Evolutionary conservation across 2,888 invertebrate genomes (phyloP).

Genomic region (Abscondita cerata): DNA sequence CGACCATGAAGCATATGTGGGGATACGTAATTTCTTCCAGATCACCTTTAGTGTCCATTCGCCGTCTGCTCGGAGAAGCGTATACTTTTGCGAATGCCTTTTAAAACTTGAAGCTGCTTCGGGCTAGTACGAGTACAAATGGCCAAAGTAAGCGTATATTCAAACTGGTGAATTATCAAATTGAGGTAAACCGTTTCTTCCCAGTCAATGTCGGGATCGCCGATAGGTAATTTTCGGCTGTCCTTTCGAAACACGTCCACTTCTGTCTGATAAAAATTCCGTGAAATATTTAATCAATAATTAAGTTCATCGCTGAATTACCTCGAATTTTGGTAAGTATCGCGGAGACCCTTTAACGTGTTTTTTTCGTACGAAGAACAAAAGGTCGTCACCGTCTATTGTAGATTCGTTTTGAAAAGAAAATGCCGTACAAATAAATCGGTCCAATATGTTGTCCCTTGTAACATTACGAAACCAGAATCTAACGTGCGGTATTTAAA

Average conservation of each 20-base stretch:
- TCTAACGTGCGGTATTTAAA: slow-evolving; percentile 68
- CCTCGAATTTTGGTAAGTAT: slow-evolving; percentile 90
- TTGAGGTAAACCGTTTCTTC: slow-evolving; percentile 99
- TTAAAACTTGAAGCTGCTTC: slow-evolving; percentile 95
- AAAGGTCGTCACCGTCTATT: slow-evolving; percentile 91
- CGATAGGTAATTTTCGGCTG: slow-evolving; percentile 94
- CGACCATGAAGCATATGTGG: slow-evolving; percentile 98
- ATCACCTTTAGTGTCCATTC: slow-evolving; percentile 98
- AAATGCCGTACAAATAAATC: slow-evolving; percentile 94
- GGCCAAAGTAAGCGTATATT: slow-evolving; percentile 96
- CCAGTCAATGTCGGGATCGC: slow-evolving; percentile 97
- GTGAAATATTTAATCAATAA: not conserved
- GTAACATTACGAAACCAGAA: slow-evolving; percentile 89
- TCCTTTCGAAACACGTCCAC: slow-evolving; percentile 98
- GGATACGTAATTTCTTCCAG: slow-evolving; percentile 99
- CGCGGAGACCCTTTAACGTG: slow-evolving; percentile 88
- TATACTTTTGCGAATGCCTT: slow-evolving; percentile 93
- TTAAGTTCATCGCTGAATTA: slow-evolving; percentile 49
- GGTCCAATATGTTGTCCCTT: slow-evolving; percentile 95
- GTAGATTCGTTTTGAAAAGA: slow-evolving; percentile 85
- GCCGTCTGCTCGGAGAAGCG: slow-evolving; percentile 94
- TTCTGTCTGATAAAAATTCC: slow-evolving; percentile 72
- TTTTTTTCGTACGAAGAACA: slow-evolving; percentile 94
- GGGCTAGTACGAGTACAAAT: slow-evolving; percentile 98
- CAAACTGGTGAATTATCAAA: slow-evolving; percentile 97